These are phyloP conservation scores for Meloidogyne floridensis DNA, from an alignment of 1,140 invertebrate species.

Conservation along the genomic window DNA sequence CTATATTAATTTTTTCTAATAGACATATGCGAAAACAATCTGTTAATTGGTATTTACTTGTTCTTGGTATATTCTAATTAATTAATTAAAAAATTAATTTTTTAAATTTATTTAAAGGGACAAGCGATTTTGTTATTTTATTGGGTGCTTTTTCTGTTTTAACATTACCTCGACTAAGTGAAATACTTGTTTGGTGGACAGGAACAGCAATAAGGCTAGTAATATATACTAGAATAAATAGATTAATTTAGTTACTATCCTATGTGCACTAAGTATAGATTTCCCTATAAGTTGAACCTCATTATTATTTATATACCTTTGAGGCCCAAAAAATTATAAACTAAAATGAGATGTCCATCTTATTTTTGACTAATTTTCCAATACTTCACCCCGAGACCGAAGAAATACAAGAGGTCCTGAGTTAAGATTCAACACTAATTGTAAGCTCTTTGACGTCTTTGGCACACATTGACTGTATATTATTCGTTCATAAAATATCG, in stretches of 20 bases:
- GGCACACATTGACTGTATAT: no score
- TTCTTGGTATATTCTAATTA: conserved; percentile 43
- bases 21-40: conserved; percentile 50
- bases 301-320: no score
- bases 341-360: no score
- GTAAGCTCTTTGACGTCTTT: no score
- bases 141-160: conserved; percentile 57
- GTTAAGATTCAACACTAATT: no score
- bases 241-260: conserved; percentile 11
- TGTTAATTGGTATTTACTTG: conserved; percentile 58
- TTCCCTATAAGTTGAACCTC: no score
- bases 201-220: conserved; percentile 47
- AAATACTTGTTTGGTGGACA: conserved; percentile 44
- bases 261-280: no score
- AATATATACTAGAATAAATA: neutral
- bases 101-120: conserved; percentile 13
- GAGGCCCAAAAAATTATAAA: no score
- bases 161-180: conserved; percentile 52
- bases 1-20: conserved; percentile 54
- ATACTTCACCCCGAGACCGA: no score
- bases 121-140: conserved; percentile 50
- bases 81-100: neutral
- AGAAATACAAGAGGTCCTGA: no score
- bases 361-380: no score
- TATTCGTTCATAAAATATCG: no score